Conservation (phyloP, 1,140 invertebrate genomes). For the Spodoptera frugiperda region DNA sequence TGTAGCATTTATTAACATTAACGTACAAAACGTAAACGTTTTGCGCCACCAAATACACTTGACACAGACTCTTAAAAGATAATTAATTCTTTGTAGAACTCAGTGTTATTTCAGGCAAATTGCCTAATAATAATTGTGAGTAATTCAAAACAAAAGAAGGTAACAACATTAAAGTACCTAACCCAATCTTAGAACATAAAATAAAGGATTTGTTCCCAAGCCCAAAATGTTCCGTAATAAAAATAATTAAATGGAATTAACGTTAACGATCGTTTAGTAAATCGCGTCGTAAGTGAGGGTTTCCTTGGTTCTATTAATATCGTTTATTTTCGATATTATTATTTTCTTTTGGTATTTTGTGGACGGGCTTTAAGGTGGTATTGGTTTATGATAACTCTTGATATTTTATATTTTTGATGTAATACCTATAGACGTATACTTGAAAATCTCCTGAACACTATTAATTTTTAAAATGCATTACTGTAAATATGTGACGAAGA, state of each 20-base stretch:
- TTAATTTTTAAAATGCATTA: too few relatives aligned
- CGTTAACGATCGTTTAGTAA: conserved; percentile 63
- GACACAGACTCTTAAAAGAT: background rate
- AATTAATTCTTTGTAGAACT: conserved; percentile 4
- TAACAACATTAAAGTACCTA: conserved; percentile 36
- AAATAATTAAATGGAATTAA: conserved; percentile 48
- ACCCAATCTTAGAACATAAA: conserved; percentile 22
- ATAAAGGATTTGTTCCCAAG: conserved; percentile 30
- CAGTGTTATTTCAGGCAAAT: conserved; percentile 23
- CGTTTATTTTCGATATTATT: conserved; percentile 19
- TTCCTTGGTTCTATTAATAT: conserved; percentile 48
- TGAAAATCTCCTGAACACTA: too few relatives aligned
- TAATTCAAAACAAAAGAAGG: conserved; percentile 40
- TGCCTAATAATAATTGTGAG: conserved; percentile 26
- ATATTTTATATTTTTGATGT: too few relatives aligned
- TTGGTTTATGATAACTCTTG: too few relatives aligned
- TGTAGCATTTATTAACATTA: background rate
- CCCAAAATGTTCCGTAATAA: conserved; percentile 40
- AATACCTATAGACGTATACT: too few relatives aligned
- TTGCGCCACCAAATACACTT: background rate
- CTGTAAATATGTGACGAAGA: too few relatives aligned
- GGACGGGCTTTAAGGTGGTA: background rate
- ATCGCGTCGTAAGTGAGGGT: conserved; percentile 57
- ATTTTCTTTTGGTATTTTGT: conserved; percentile 11
- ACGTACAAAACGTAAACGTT: background rate